These are phyloP conservation scores for Apteryx mantelli DNA, from an alignment of 2,113 vertebrate genomes.

Conservation along the genomic window DNA sequence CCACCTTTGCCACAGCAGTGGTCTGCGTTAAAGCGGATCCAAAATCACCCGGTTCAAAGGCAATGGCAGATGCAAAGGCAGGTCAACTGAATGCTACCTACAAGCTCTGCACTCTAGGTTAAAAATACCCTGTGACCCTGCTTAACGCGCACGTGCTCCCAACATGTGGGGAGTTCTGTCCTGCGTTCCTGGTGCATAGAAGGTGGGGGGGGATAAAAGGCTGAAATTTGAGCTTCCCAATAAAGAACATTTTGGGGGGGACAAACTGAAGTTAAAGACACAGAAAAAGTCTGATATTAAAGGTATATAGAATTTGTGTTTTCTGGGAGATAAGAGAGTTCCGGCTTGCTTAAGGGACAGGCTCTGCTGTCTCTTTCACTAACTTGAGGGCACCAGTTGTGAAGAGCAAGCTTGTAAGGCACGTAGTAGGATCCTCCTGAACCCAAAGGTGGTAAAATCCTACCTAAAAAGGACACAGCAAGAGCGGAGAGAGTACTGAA, in stretches of 20 bases:
- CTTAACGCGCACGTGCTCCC: fast-evolving
- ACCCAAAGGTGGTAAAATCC: background rate
- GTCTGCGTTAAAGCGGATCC: background rate
- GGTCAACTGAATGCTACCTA: fast-evolving
- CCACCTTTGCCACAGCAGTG: fast-evolving
- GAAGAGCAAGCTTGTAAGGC: background rate
- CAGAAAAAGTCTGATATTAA: background rate
- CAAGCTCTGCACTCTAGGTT: background rate
- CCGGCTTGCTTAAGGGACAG: background rate
- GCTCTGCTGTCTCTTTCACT: fast-evolving
- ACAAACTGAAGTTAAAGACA: background rate
- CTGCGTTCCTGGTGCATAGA: fast-evolving
- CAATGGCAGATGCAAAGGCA: background rate
- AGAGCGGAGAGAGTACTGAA: background rate
- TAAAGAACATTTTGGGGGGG: background rate
- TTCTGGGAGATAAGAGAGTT: background rate
- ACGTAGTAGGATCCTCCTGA: background rate
- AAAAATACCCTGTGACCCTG: background rate
- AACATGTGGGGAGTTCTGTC: too few species aligned
- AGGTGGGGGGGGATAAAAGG: background rate
- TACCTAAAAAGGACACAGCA: background rate
- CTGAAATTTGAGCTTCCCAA: background rate
- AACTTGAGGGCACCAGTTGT: background rate
- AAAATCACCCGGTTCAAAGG: background rate
- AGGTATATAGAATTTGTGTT: background rate